A percentile compares a stretch with the other conserved stretches of the same genome.
These are phyloP conservation scores for Samia ricini DNA, from an alignment of 1,140 invertebrate genomes.

Conservation along the genomic window DNA sequence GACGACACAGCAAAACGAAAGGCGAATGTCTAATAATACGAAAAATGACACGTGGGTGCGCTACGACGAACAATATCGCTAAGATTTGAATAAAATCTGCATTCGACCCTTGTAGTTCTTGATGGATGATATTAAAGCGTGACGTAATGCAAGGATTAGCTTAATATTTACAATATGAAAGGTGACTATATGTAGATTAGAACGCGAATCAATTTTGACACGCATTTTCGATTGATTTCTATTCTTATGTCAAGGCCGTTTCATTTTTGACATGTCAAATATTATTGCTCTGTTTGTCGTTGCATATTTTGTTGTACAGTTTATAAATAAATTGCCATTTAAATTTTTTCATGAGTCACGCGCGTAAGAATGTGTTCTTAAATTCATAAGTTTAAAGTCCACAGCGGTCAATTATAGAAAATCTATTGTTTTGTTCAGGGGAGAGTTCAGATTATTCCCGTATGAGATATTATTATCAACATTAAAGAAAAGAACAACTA, in stretches of 20 bases:
- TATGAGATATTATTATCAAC: no score
- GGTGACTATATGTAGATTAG: slow-evolving; percentile 68
- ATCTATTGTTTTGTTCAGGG: no score
- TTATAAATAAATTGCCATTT: slow-evolving; percentile 40
- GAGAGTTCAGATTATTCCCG: no score
- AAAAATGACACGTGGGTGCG: slow-evolving; percentile 39
- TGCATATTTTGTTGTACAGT: slow-evolving; percentile 23
- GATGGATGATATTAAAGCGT: slow-evolving; percentile 50
- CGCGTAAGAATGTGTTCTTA: slow-evolving; percentile 5
- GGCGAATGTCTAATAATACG: slow-evolving; percentile 28
- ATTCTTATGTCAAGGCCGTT: slow-evolving; percentile 60
- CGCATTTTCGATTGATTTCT: slow-evolving; percentile 38
- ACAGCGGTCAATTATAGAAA: no score
- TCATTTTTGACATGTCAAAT: slow-evolving; percentile 54
- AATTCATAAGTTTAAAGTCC: slow-evolving; percentile 14
- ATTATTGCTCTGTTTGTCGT: slow-evolving; percentile 39
- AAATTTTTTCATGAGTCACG: slow-evolving; percentile 49
- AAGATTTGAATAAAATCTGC: slow-evolving; percentile 55
- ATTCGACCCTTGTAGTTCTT: slow-evolving; percentile 47
- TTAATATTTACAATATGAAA: slow-evolving; percentile 52
- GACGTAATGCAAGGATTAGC: slow-evolving; percentile 48
- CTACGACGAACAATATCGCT: slow-evolving; percentile 23
- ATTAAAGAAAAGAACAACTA: no score
- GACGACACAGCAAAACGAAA: slow-evolving; percentile 12
- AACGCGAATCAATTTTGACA: slow-evolving; percentile 51